Base-by-base conservation (phyloP, 2,797 vertebrate species). In the Botia almorhae region DNA sequence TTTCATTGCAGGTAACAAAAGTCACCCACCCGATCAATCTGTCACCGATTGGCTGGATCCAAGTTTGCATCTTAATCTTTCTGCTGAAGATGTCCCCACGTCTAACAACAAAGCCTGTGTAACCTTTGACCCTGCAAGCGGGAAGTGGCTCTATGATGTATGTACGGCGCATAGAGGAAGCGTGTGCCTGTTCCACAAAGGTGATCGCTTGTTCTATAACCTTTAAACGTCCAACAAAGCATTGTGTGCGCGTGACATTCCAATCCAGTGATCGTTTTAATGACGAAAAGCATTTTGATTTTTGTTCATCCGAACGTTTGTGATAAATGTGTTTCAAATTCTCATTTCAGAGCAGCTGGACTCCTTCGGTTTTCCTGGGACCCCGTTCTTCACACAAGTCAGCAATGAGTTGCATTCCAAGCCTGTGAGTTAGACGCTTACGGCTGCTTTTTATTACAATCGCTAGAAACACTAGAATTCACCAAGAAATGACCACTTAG, bases 111-210 rank as follows among this genome's bases (percentile, higher is more conserved):
- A 88, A 74, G 51, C 81, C 8, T 95, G 94, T 81, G 69, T 75
- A 69, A 82, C 90, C 70, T 92, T 94, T 81, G 82, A 94, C 75
- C 92, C 94, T 3, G 21, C 85, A 29, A 83, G 0, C 16, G 86
- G 74, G 21, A 85, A 26, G 14, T 43, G 19, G 74, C 26, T 2
- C 17, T 55, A 55, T 14, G 87, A 78, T 46, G 63, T 76, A 1
- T 95, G 94, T 77, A 80, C 87, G 23, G 86, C 87, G 26, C 50
- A 50, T 5, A 91, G 80, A 83, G 90, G 79, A 67, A 88, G 90
- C 7, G 90, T 95, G 48, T 95, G 94, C 83, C 91, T 93, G 77
- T 91, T 90, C 85, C 83, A 84, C 19, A 93, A 93, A 91, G 93
- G 93, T 94, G 86, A 75, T 36, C 68, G 46, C 16, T 68, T 58